Conservation (phyloP, 2,113 vertebrate genomes). For the Tychaedon coryphoeus region DNA sequence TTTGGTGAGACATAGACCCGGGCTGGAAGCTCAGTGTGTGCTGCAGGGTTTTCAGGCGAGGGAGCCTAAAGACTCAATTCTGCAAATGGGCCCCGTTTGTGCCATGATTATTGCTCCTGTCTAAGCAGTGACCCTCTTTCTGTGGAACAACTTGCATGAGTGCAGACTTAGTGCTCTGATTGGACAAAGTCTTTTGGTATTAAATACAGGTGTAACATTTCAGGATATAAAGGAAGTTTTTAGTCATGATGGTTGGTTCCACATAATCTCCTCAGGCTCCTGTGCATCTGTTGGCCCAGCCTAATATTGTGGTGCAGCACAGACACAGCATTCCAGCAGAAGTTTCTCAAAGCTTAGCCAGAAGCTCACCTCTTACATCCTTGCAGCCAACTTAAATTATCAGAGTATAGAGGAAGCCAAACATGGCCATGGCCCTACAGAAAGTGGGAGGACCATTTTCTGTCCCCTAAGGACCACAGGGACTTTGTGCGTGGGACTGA, state of each 20-base stretch:
- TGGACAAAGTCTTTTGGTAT: not conserved
- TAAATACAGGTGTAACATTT: not conserved
- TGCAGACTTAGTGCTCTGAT: not conserved
- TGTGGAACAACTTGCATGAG: not conserved
- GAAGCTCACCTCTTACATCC: not conserved
- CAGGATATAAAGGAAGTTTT: not conserved
- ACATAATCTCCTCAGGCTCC: not conserved
- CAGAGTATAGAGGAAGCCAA: not conserved
- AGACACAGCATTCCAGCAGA: accelerated
- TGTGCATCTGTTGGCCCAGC: not conserved
- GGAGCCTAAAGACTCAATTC: not conserved
- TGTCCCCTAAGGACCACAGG: not conserved
- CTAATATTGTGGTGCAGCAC: not conserved
- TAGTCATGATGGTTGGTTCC: not conserved
- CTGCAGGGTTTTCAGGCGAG: not conserved
- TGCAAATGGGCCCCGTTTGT: not conserved
- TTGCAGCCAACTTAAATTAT: not conserved
- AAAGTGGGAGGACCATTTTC: not conserved
- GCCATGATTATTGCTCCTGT: not conserved
- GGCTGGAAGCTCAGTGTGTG: not conserved
- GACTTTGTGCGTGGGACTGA: not conserved
- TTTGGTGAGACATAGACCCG: not conserved
- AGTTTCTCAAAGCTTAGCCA: not conserved
- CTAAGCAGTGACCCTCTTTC: not conserved
- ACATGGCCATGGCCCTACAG: not conserved